Conservation (phyloP, 2,113 vertebrate species). For the Lasiurus borealis region DNA sequence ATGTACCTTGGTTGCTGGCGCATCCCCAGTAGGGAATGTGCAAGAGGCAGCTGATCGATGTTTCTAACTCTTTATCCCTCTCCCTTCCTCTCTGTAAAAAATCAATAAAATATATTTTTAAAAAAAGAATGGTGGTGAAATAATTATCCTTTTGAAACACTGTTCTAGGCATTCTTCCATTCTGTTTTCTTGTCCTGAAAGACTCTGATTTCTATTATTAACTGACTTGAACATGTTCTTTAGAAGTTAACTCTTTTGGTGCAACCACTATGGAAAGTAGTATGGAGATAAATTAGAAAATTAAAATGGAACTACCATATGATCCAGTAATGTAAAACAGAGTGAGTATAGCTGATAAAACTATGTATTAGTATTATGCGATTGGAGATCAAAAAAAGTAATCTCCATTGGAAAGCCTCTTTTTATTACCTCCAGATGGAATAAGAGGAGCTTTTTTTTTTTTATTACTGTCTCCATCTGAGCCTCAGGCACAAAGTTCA, state of each 20-base stretch:
- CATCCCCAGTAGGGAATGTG: too few species aligned
- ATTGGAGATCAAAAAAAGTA: background rate
- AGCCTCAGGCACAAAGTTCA: background rate
- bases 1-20: too few species aligned
- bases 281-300: background rate
- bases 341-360: background rate
- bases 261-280: background rate
- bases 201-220: background rate
- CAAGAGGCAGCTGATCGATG: too few species aligned
- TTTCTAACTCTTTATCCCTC: too few species aligned
- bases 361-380: background rate
- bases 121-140: background rate
- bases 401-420: background rate
- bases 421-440: background rate
- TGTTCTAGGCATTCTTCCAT: background rate
- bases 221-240: background rate
- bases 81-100: too few species aligned
- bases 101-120: too few species aligned
- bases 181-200: background rate
- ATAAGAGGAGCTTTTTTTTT: too few species aligned
- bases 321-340: background rate
- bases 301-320: background rate
- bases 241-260: background rate
- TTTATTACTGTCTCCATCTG: background rate
- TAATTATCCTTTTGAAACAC: background rate